Evolutionary conservation across 2,113 vertebrate species (phyloP).

Genomic region (Erythrocercus mccallii): DNA sequence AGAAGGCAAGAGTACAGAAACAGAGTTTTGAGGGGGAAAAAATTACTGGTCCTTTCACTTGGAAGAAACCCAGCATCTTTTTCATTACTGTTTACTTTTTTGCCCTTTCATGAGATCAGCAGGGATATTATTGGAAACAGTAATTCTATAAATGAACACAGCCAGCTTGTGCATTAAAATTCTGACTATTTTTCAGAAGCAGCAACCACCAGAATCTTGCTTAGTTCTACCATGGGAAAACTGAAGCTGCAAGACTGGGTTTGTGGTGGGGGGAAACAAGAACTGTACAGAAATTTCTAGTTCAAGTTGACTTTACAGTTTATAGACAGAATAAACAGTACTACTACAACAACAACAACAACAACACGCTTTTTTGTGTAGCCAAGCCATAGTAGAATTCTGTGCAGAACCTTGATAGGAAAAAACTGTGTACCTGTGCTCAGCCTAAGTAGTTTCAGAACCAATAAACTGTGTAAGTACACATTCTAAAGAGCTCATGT

Average conservation of each 20-base stretch:
- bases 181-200: slow-evolving; percentile 38
- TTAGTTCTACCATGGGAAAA: background rate
- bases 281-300: background rate
- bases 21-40: background rate
- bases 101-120: slow-evolving; percentile 34
- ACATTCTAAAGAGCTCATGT: background rate
- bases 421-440: background rate
- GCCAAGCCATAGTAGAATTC: background rate
- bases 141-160: slow-evolving; percentile 33
- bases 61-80: slow-evolving; percentile 26
- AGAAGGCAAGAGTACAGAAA: background rate
- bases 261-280: background rate
- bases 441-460: background rate
- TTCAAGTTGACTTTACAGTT: background rate
- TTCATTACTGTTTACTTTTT: slow-evolving; percentile 23
- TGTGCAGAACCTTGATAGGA: background rate
- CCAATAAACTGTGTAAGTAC: background rate
- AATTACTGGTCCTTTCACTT: background rate
- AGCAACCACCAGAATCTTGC: background rate
- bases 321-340: background rate
- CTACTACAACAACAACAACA: background rate
- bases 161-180: slow-evolving; percentile 46
- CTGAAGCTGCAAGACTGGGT: background rate
- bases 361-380: background rate
- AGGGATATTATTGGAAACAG: slow-evolving; percentile 47